These are phyloP conservation scores for Mirza zaza DNA, from an alignment of 2,113 vertebrate species.

Conservation along the genomic window DNA sequence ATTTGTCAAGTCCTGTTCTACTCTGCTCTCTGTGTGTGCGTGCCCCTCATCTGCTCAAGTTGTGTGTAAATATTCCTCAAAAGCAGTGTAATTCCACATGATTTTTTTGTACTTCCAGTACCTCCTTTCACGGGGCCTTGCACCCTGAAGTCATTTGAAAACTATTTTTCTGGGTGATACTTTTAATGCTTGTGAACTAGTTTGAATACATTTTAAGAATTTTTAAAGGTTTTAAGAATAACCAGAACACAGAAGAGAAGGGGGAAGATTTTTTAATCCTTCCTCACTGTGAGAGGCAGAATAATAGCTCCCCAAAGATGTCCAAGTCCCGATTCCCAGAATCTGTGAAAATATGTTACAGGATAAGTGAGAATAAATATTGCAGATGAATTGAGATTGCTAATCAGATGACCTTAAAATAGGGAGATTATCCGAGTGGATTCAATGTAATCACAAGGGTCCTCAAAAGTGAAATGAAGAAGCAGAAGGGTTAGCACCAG, in stretches of 20 bases:
- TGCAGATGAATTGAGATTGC: background rate
- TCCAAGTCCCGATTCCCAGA: background rate
- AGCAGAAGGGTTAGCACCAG: background rate
- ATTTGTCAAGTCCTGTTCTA: background rate
- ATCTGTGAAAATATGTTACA: background rate
- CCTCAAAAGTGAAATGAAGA: background rate
- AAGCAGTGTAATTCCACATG: background rate
- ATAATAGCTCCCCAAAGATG: background rate
- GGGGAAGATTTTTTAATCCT: background rate
- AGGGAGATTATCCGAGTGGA: background rate
- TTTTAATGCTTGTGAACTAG: slow-evolving; percentile 7
- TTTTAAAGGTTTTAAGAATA: background rate
- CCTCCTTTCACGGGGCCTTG: background rate
- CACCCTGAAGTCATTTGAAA: slow-evolving; percentile 9
- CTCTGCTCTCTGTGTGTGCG: background rate
- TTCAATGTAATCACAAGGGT: background rate
- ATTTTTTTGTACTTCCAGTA: background rate
- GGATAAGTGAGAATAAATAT: background rate
- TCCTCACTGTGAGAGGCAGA: background rate
- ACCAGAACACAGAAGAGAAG: background rate
- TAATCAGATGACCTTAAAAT: background rate
- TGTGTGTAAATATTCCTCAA: slow-evolving; percentile 5
- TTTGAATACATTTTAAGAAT: slow-evolving; percentile 21
- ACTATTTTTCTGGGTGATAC: background rate
- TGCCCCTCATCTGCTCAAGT: background rate